Base-by-base conservation (phyloP, 2,113 vertebrate genomes). In the Rissa tridactyla region DNA sequence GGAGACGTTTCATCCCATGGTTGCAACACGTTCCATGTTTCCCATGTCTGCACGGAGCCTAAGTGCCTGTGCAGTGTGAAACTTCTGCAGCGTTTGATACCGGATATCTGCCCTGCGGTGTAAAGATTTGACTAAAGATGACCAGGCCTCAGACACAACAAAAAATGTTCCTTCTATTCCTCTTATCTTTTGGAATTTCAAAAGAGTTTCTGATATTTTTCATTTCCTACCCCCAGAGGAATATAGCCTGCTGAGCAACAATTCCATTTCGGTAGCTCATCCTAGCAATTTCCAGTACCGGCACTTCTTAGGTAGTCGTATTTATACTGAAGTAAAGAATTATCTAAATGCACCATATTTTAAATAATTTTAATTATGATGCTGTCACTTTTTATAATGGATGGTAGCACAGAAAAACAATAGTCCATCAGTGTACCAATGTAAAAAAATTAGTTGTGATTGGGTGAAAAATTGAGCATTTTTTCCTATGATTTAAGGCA, bases 351-450 rank as follows among this genome's bases (percentile, higher is more conserved):
- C 69, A 89, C 81, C 73, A 66, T 89, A 94, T 95, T 96, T 94
- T 84, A 96, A 97, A 90, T 92, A 85, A 93, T 92, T 96, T 95
- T 88, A 90, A n/a, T 96, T 97, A 97, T 82, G 77, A 70, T 95
- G 72, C 88, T 96, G 88, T 80, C 90, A 60, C 42, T 93, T 93
- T 76, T 71, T 82, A 65, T 91, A 96, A 97, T 15, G 46, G 77
- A 96, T 93, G 46, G 46, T 60, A 91, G 61, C 58, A 52, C 12
- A 92, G 69, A 25, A 86, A 86, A 95, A 95, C 71, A 96, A 85
- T 65, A 97, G 90, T 93, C 62, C 52, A 94, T 96, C 91, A 95
- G 25, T 72, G 72, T 91, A 76, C 55, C 75, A 81, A 49, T 61
- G 54, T 82, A 89, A 92, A 94, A 65, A 93, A 94, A 86, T 86